Evolutionary conservation across 2,888 invertebrate species (phyloP), one percentile per base, ranked within the genome.

Genomic region (Dryomyza anilis): DNA sequence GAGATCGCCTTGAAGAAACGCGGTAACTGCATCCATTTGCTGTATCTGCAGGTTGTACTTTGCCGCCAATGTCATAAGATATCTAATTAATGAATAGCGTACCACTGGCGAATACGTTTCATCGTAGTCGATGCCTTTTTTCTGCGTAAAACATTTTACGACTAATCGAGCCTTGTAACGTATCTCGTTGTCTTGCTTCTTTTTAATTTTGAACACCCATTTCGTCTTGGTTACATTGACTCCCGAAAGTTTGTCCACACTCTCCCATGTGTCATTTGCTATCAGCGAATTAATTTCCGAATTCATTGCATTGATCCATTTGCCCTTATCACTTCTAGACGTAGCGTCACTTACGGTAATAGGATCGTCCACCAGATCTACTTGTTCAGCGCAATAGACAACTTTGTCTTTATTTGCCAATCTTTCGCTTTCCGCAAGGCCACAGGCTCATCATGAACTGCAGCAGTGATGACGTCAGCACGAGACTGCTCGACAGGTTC

Each of bases 271-370:
- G 5, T 55, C 27, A n/a, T 55, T 55, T 5, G n/a, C n/a, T n/a
- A n/a, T n/a, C n/a, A n/a, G n/a, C n/a, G n/a, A n/a, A n/a, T n/a
- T n/a, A n/a, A n/a, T 55, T n/a, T 58, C 48, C 73, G 75, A 66
- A 71, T 56, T n/a, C 71, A 70, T 7, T 83, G 83, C 75, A 84
- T 83, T 16, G 76, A 69, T 48, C 72, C 55, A 55, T 70, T 50
- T 50, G 21, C 21, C 50, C n/a, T 50, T 50, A 23, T 50, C 50
- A 50, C 27, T 27, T 50, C 50, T 27, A 19, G 50, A 50, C 27
- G n/a, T 25, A 21, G 50, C 50, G n/a, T 50, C 50, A 12, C 5
- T n/a, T 25, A 50, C 27, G 25, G 21, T 50, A 12, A 25, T n/a
- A 12, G 16, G 50, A 50, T 12, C 50, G 16, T 43, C 43, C 43